Conservation (phyloP, 2,113 vertebrate genomes). For the Phylloscopus trochiloides region DNA sequence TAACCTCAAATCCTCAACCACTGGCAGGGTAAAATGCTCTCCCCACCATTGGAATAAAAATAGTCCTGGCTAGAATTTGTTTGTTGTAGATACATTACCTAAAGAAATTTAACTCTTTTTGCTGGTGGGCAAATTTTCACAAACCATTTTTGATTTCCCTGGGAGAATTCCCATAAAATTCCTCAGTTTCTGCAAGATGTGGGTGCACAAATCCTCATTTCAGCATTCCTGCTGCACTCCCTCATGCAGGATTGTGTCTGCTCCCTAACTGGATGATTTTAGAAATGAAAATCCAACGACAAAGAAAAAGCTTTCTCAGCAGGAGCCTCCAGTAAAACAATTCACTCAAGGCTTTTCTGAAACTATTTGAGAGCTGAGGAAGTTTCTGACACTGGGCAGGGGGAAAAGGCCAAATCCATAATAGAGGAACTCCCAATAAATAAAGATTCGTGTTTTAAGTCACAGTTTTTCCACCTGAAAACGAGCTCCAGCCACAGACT, state of each 20-base stretch:
- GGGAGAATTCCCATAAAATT: neutral
- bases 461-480: neutral
- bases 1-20: conserved; percentile 54
- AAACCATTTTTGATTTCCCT: neutral
- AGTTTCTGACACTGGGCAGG: neutral
- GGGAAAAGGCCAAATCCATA: neutral
- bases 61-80: neutral
- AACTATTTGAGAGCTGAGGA: neutral
- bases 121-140: neutral
- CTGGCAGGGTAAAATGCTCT: conserved; percentile 26
- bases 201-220: neutral
- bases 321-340: conserved; percentile 2
- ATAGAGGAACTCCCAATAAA: neutral
- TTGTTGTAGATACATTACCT: conserved; percentile 33
- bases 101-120: neutral
- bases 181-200: neutral
- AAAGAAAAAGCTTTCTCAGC: neutral
- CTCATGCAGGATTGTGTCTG: neutral
- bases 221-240: neutral
- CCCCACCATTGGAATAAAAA: conserved; percentile 4
- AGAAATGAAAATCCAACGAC: neutral
- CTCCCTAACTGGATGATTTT: neutral
- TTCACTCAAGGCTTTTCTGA: neutral
- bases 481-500: neutral
- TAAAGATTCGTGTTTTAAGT: neutral